These are phyloP conservation scores for Psittacula cyanocephala DNA, from an alignment of 2,113 vertebrate genomes.

Conservation along the genomic window DNA sequence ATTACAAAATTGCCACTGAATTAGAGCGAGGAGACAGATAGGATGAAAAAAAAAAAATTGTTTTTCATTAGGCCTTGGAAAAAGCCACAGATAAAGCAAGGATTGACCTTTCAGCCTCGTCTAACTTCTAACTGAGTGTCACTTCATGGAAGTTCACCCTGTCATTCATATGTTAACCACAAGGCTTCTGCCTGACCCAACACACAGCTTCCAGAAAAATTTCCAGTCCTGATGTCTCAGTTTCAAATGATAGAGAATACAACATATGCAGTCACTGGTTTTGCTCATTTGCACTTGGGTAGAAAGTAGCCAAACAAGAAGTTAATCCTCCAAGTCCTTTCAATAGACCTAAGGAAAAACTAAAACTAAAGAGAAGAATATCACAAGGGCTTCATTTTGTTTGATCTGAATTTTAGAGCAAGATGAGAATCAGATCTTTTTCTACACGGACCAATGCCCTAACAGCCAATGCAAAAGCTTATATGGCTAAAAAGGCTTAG, in stretches of 20 bases:
- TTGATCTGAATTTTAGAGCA: not conserved
- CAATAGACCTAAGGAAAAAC: not conserved
- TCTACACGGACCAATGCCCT: not conserved
- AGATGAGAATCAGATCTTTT: not conserved
- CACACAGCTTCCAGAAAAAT: not conserved
- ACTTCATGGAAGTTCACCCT: not conserved
- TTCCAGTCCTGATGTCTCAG: not conserved
- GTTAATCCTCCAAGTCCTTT: not conserved
- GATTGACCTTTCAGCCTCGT: not conserved
- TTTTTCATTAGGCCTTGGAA: not conserved
- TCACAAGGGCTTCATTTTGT: not conserved
- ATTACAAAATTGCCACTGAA: not conserved
- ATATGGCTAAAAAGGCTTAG: not conserved
- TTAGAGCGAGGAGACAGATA: not conserved
- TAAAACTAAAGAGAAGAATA: not conserved
- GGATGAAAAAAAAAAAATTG: rapidly evolving
- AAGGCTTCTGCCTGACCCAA: not conserved
- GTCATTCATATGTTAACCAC: not conserved
- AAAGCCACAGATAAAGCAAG: not conserved
- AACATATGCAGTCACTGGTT: not conserved
- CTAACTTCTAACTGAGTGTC: not conserved
- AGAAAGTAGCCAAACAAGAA: not conserved
- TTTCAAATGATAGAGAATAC: not conserved
- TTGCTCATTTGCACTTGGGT: not conserved
- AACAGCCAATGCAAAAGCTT: not conserved